Conservation (phyloP, 2,113 vertebrate species). For the Clarias macrocephalus region DNA sequence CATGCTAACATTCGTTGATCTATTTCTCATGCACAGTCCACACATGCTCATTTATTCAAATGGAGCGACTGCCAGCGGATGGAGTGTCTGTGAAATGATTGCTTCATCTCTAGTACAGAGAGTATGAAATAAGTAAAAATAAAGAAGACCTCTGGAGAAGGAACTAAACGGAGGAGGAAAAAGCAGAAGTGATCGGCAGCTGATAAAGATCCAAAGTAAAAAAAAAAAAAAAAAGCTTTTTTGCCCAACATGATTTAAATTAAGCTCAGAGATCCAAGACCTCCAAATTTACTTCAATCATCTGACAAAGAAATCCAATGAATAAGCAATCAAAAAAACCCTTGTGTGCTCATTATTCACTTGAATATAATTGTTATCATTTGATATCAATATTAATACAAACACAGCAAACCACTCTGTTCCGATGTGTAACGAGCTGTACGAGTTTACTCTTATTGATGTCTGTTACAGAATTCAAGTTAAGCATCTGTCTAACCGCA, state of each 20-base stretch:
- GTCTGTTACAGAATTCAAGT: neutral
- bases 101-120: conserved; percentile 7
- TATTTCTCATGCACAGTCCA: conserved; percentile 2
- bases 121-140: conserved; percentile 15
- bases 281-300: neutral
- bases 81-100: conserved; percentile 13
- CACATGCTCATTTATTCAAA: conserved; percentile 28
- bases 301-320: neutral
- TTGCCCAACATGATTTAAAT: neutral
- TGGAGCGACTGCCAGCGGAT: neutral
- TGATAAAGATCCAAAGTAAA: neutral
- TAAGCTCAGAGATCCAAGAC: neutral
- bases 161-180: neutral
- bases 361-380: neutral
- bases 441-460: neutral
- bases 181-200: neutral
- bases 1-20: conserved; percentile 28
- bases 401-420: neutral
- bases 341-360: neutral
- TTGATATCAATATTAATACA: neutral
- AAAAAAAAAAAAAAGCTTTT: neutral
- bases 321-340: neutral
- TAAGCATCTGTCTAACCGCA: neutral
- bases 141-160: conserved; percentile 9
- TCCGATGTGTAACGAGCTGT: neutral